These are phyloP conservation scores for Carpatolechia fugitivella DNA, from an alignment of 2,888 invertebrate genomes.

Conservation along the genomic window DNA sequence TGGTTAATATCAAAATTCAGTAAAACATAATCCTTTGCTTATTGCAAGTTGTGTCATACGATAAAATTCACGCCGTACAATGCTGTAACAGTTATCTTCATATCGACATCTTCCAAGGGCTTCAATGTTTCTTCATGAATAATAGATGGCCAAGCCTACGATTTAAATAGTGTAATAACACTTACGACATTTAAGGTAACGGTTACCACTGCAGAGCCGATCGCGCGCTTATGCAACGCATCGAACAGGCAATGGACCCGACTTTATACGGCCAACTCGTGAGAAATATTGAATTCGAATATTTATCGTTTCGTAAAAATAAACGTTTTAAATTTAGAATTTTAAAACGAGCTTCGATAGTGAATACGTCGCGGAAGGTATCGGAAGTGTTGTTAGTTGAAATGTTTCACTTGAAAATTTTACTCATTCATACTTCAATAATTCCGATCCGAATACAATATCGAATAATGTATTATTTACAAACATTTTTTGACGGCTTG, in stretches of 20 bases:
- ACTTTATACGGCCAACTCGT: not conserved
- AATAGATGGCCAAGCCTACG: not conserved
- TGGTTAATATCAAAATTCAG: too few relatives aligned
- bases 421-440: too few relatives aligned
- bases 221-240: not conserved
- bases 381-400: too few relatives aligned
- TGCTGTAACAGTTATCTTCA: not conserved
- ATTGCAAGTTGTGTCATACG: too few relatives aligned
- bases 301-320: not conserved
- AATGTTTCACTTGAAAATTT: too few relatives aligned
- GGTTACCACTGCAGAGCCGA: not conserved
- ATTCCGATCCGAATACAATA: too few relatives aligned
- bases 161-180: constrained; percentile 17
- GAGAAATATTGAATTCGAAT: constrained; percentile 13
- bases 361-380: too few relatives aligned
- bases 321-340: too few relatives aligned
- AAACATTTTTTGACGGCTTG: too few relatives aligned
- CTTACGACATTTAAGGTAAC: constrained; percentile 18
- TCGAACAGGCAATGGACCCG: not conserved
- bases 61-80: not conserved
- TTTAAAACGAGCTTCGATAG: too few relatives aligned
- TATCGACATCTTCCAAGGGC: constrained; percentile 1
- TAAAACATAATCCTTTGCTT: too few relatives aligned
- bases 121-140: constrained; percentile 5
- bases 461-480: too few relatives aligned